Evolutionary conservation across 2,888 invertebrate genomes (phyloP), one percentile per base, ranked within the genome.

Genomic region (Epistrophe grossulariae): DNA sequence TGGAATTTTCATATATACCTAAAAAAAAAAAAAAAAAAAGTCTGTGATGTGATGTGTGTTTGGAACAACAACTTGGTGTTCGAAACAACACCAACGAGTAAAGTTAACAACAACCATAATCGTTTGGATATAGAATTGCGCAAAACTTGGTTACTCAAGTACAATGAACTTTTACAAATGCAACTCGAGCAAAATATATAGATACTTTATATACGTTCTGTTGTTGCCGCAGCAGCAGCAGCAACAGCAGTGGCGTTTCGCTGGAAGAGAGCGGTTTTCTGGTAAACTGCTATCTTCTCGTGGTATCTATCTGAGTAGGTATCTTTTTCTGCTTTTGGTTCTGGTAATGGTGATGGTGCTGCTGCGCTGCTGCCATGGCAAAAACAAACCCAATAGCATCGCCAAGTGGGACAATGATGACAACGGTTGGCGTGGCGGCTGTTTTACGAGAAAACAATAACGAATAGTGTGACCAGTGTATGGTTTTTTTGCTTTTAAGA

Each of bases 61-160:
- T 73, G 38, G 24, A 84, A 71, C 40, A 83, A 83, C 71, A 71
- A 73, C 76, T 66, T 60, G 50, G 38, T 62, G 62, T 62, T 62
- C 43, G 7, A 43, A 74, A 66, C 59, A 64, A 62, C 71, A 60
- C 64, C 43, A 68, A 45, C 68, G 38, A 76, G 62, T 60, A 55
- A 24, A 19, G 24, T 24, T 8, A 35, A 62, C 40, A 40, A 38
- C 38, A 62, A 48, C 64, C 45, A 45, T 76, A 48, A 76, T 73
- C 43, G 66, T 45, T 70, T 15, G 15, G 17, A 24, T 24, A 60
- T 85, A 71, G 76, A 79, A 62, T 87, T 87, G 87, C 79, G 72
- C 83, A 87, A 87, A 87, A 87, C 82, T 87, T 87, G 87, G 87
- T 87, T 83, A 87, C 79, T 87, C 72, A 82, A 87, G 87, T 87